These are phyloP conservation scores for Alligator sinensis DNA, from an alignment of 2,113 vertebrate genomes.

Conservation along the genomic window DNA sequence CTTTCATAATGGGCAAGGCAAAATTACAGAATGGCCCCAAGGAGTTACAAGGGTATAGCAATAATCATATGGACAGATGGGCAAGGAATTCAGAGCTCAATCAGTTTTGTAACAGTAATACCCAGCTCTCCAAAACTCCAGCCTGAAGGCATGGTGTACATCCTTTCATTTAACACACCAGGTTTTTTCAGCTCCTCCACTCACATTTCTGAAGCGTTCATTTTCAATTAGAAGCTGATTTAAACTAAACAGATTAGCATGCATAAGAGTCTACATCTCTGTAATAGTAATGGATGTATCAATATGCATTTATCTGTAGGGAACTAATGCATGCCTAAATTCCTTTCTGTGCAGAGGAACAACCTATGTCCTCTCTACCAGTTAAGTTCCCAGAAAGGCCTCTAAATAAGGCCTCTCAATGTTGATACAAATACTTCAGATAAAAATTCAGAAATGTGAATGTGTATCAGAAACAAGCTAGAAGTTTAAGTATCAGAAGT, in stretches of 20 bases:
- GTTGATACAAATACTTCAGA: neutral
- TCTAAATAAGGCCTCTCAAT: neutral
- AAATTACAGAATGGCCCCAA: neutral
- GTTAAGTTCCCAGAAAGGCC: neutral
- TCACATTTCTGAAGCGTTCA: no score
- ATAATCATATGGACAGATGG: fast-evolving
- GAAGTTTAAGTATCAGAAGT: neutral
- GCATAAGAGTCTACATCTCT: neutral
- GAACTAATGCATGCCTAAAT: neutral
- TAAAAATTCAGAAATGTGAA: neutral
- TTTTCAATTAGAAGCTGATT: neutral
- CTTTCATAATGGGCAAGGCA: neutral
- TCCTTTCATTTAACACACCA: neutral
- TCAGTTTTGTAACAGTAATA: neutral
- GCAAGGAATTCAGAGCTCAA: neutral
- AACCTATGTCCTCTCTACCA: neutral
- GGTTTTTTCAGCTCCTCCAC: no score
- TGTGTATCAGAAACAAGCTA: neutral
- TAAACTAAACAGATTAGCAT: neutral
- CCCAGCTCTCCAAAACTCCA: neutral
- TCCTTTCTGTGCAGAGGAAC: neutral
- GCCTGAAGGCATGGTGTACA: no score
- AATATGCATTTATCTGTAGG: neutral
- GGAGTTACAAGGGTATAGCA: neutral
- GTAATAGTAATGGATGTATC: neutral